These are phyloP conservation scores for Oophaga pumilio DNA, from an alignment of 2,113 vertebrate species.

Conservation along the genomic window DNA sequence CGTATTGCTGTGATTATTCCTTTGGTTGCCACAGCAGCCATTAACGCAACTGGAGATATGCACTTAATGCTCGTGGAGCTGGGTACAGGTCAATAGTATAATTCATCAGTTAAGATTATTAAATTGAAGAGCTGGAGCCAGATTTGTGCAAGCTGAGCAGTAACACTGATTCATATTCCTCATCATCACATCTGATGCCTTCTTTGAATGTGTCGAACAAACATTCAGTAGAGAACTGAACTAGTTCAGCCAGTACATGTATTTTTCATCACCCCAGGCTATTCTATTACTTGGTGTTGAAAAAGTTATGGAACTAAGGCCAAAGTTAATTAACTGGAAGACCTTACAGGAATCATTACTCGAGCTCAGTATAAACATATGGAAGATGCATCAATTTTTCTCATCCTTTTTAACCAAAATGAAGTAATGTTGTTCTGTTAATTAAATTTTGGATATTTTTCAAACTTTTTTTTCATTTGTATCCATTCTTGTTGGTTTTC, in stretches of 20 bases:
- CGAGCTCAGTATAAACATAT: not conserved
- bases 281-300: not conserved
- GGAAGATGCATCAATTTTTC: not conserved
- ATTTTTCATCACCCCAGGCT: not conserved
- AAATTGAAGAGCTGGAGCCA: not conserved
- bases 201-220: not conserved
- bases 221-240: not conserved
- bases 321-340: not conserved
- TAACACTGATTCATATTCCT: not conserved
- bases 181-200: not conserved
- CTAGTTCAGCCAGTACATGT: not conserved
- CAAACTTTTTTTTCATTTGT: not conserved
- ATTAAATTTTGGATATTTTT: not conserved
- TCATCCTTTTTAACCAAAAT: not conserved
- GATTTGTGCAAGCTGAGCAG: not conserved
- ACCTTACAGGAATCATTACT: not conserved
- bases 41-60: not conserved
- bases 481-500: not conserved
- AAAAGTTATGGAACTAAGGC: not conserved
- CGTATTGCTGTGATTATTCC: conserved; percentile 40
- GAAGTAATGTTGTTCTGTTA: not conserved
- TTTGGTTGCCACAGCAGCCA: conserved; percentile 35
- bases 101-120: not conserved
- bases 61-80: conserved; percentile 9
- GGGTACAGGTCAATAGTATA: conserved; percentile 7